These are phyloP conservation scores for Lagocephalus sceleratus DNA, from an alignment of 2,797 vertebrate species.

Conservation along the genomic window DNA sequence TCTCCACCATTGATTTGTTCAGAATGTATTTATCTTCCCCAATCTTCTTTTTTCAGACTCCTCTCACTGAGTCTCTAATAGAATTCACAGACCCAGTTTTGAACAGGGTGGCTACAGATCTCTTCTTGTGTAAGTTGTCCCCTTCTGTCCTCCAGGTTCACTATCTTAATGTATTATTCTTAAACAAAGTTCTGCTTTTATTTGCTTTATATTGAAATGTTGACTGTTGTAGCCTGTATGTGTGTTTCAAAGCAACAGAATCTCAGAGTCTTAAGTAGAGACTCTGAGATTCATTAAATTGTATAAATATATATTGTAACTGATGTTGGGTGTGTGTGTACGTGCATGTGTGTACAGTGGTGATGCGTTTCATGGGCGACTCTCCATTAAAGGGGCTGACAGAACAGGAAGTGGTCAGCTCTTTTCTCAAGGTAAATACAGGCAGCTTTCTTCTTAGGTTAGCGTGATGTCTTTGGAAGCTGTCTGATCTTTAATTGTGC, in stretches of 20 bases:
- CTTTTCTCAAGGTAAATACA: conserved; percentile 86
- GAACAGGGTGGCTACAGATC: conserved; percentile 86
- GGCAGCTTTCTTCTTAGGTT: background rate
- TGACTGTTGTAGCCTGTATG: conserved; percentile 1
- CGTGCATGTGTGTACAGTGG: conserved; percentile 66
- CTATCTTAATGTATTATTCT: background rate
- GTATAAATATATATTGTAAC: background rate
- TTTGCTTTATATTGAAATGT: conserved; percentile 9
- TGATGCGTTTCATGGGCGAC: conserved; percentile 98
- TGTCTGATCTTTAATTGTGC: conserved; percentile 9
- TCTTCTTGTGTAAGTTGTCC: conserved; percentile 84
- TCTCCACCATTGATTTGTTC: background rate
- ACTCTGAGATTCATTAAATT: too few relatives aligned
- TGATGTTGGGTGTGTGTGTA: conserved; percentile 6
- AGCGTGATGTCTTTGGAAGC: conserved; percentile 4
- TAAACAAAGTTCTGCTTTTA: background rate
- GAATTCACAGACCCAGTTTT: conserved; percentile 84
- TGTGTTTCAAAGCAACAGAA: background rate
- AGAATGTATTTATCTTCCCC: background rate
- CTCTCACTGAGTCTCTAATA: conserved; percentile 90
- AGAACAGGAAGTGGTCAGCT: conserved; percentile 83
- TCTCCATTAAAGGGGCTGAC: conserved; percentile 79
- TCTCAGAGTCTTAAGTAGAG: too few relatives aligned
- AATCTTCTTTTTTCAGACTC: conserved; percentile 69
- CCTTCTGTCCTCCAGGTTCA: conserved; percentile 5